Percentiles rank a stretch among this genome's conserved stretches.
Conservation (phyloP, 2,888 invertebrate genomes). For the Zaprionus lineosus region DNA sequence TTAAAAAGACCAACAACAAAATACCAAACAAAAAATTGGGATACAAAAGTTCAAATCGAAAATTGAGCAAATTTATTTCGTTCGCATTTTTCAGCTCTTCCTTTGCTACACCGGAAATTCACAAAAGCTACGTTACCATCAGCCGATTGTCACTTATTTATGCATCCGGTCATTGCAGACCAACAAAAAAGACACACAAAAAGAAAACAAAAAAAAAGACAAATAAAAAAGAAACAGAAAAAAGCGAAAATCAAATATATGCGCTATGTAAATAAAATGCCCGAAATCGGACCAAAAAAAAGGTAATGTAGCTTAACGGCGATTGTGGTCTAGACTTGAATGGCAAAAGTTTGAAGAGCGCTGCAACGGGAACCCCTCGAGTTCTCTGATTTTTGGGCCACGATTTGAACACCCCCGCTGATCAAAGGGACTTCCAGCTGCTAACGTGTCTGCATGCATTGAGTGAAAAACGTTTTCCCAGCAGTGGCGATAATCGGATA, state of each 20-base stretch:
- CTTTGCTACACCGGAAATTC: slow-evolving; percentile 58
- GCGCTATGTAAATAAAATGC: slow-evolving; percentile 32
- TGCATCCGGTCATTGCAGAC: slow-evolving; percentile 65
- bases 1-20: slow-evolving; percentile 21
- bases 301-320: slow-evolving; percentile 31
- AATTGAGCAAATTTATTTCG: too few relatives aligned
- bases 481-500: too few relatives aligned
- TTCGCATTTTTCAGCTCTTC: slow-evolving; percentile 21
- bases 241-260: slow-evolving; percentile 20
- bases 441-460: too few relatives aligned
- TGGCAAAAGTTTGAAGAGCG: slow-evolving; percentile 20
- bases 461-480: too few relatives aligned
- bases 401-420: too few relatives aligned
- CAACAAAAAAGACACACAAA: slow-evolving; percentile 19
- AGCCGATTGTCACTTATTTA: slow-evolving; percentile 72
- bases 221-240: background rate
- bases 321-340: slow-evolving; percentile 32
- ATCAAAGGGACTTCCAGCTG: too few relatives aligned
- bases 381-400: background rate
- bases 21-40: too few relatives aligned
- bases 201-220: slow-evolving; percentile 15
- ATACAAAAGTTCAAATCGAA: too few relatives aligned
- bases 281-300: slow-evolving; percentile 36
- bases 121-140: slow-evolving; percentile 44
- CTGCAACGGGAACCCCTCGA: too few relatives aligned